Evolutionary conservation across 2,888 invertebrate species (phyloP).

Genomic region (Xylota sylvarum): DNA sequence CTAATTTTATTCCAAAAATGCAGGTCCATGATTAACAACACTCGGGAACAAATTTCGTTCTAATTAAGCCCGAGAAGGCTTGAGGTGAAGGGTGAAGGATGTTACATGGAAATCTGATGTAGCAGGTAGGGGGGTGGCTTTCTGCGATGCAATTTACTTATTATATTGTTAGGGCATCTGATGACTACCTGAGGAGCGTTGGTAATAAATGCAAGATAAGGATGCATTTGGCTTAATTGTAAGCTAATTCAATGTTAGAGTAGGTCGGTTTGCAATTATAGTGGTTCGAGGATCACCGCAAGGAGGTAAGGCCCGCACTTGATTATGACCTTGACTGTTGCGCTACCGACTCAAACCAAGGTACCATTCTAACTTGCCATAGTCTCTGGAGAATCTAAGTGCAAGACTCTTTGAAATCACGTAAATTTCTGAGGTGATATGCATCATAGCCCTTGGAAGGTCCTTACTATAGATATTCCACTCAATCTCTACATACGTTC

Average conservation of each 20-base stretch:
- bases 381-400: too few species aligned
- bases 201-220: background rate
- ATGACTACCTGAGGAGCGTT: background rate
- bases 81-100: background rate
- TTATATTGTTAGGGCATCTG: conserved; percentile 11
- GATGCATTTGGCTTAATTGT: background rate
- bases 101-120: conserved; percentile 25
- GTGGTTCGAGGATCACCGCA: too few species aligned
- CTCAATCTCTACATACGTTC: too few species aligned
- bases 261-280: too few species aligned
- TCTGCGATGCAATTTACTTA: conserved; percentile 40
- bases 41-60: conserved; percentile 64
- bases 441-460: too few species aligned
- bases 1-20: conserved; percentile 73
- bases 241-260: background rate
- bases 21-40: conserved; percentile 51
- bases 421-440: too few species aligned
- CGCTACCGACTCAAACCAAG: too few species aligned
- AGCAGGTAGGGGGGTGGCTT: background rate
- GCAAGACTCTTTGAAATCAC: too few species aligned
- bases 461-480: too few species aligned
- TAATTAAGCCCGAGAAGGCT: conserved; percentile 57
- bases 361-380: too few species aligned
- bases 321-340: too few species aligned
- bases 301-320: too few species aligned